phyloP scores from a whole-genome alignment of 2,113 vertebrate species.

The Oceanodroma tethys region DNA sequence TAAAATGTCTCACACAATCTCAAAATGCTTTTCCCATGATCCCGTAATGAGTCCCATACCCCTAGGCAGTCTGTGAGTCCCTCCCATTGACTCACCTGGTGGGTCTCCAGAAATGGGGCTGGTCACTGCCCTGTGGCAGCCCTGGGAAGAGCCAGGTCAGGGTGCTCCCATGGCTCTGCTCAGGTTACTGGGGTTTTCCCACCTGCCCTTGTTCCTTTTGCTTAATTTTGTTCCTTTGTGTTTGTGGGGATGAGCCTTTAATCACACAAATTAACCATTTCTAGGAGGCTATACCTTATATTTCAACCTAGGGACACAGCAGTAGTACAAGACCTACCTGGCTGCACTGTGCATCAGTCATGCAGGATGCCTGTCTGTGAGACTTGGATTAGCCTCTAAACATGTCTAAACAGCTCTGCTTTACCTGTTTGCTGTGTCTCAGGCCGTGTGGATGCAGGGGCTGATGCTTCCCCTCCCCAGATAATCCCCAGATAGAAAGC shows the following conservation, averaged over 20 bases:
- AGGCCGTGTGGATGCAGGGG: neutral
- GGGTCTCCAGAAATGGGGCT: neutral
- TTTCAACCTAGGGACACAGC: neutral
- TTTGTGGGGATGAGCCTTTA: neutral
- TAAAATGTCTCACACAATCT: neutral
- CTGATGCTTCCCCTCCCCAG: neutral
- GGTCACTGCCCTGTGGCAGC: neutral
- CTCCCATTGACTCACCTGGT: neutral
- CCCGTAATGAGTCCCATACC: neutral
- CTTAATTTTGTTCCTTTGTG: neutral
- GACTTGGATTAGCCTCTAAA: neutral
- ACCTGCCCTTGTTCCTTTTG: neutral
- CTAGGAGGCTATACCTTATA: neutral
- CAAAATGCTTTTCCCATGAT: neutral
- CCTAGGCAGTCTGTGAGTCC: neutral
- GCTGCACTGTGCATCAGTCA: neutral
- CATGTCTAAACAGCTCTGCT: neutral
- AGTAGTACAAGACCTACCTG: neutral
- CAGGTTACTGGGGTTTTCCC: no score
- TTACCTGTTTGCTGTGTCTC: neutral
- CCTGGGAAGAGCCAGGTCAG: neutral
- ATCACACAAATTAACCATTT: neutral
- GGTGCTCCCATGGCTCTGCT: neutral
- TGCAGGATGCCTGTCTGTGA: neutral
- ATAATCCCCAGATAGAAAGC: neutral